These are phyloP conservation scores for Schizothorax lantsangensis DNA, from an alignment of 2,797 vertebrate species.

Conservation along the genomic window DNA sequence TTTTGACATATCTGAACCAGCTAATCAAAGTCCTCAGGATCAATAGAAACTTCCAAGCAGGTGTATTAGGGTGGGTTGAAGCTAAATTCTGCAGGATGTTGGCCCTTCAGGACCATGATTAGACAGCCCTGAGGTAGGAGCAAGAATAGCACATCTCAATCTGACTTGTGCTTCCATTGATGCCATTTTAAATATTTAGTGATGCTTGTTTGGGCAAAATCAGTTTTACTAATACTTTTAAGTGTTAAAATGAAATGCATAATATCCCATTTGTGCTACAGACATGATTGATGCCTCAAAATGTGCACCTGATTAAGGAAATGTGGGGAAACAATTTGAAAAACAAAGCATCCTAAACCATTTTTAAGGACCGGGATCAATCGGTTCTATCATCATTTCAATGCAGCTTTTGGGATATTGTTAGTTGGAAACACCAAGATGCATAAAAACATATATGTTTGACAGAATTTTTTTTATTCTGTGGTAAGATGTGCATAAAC, in stretches of 20 bases:
- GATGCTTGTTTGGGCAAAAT: background rate
- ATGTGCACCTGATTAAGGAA: background rate
- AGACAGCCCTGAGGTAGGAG: background rate
- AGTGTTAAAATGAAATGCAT: background rate
- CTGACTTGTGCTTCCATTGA: background rate
- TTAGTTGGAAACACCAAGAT: background rate
- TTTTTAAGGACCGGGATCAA: background rate
- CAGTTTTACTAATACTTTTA: background rate
- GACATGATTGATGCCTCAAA: background rate
- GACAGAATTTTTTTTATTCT: background rate
- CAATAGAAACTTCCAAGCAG: background rate
- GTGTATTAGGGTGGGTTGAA: background rate
- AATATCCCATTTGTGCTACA: background rate
- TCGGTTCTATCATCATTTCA: background rate
- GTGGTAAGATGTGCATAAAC: background rate
- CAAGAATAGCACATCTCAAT: background rate
- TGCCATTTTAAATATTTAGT: background rate
- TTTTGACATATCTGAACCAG: background rate
- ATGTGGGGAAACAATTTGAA: too few species aligned
- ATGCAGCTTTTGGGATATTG: background rate
- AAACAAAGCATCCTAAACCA: background rate
- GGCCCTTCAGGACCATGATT: background rate
- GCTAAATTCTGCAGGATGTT: background rate
- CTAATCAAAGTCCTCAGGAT: background rate
- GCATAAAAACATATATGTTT: too few species aligned